Evolutionary conservation across 1,140 invertebrate species (phyloP).

Genomic region (Copidosoma floridanum): DNA sequence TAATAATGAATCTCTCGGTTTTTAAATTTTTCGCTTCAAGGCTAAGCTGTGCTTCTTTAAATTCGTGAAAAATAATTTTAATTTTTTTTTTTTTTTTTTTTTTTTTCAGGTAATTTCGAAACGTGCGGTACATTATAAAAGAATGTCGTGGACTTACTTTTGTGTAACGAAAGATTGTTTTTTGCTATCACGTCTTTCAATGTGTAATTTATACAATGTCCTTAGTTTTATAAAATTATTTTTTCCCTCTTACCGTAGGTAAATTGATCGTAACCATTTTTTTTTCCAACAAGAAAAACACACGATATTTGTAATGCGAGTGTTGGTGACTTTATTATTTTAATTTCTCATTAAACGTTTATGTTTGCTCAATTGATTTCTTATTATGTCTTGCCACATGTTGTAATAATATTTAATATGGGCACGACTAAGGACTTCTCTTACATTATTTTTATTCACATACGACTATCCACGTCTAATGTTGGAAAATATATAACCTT

Average conservation of each 20-base stretch:
- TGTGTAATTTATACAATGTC: not conserved
- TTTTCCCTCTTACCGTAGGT: too few relatives aligned
- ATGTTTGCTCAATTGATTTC: not conserved
- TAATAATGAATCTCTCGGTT: too few relatives aligned
- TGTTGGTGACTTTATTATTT: constrained; percentile 1
- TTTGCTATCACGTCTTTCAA: not conserved
- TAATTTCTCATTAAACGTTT: not conserved
- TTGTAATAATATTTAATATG: too few relatives aligned
- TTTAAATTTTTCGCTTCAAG: too few relatives aligned
- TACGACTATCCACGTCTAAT: too few relatives aligned
- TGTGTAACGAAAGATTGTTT: not conserved
- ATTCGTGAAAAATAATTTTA: too few relatives aligned
- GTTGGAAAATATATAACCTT: too few relatives aligned
- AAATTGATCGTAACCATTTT: not conserved
- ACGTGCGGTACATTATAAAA: not conserved
- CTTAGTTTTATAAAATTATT: constrained; percentile 2
- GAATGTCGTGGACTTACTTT: not conserved
- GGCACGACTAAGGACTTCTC: too few relatives aligned
- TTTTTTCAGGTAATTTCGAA: too few relatives aligned
- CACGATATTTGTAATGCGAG: not conserved
- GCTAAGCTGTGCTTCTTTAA: too few relatives aligned
- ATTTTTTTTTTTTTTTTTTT: too few relatives aligned
- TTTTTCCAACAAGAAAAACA: not conserved
- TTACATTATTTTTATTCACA: too few relatives aligned
- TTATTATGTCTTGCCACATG: not conserved